Percentiles rank a stretch among this genome's conserved stretches.
Evolutionary conservation across 2,797 vertebrate species (phyloP).

Genomic region (Pampus argenteus): DNA sequence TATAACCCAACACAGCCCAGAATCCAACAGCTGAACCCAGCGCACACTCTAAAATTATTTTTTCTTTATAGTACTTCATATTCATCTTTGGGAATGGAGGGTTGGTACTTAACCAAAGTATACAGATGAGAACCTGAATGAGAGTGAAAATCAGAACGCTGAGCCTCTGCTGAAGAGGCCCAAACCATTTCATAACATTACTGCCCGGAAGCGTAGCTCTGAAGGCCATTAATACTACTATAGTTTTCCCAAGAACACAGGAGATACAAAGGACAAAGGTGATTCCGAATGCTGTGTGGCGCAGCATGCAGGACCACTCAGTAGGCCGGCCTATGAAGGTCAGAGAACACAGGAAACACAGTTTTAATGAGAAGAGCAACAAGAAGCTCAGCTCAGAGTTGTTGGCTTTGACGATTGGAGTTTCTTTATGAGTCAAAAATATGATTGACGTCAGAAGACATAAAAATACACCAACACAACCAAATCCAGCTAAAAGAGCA

Average conservation of each 20-base stretch:
- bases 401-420: constrained; percentile 82
- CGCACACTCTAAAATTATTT: constrained; percentile 82
- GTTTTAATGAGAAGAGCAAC: constrained; percentile 83
- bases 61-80: constrained; percentile 73
- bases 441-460: constrained; percentile 61
- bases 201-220: constrained; percentile 79
- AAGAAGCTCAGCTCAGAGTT: constrained; percentile 86
- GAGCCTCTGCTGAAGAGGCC: constrained; percentile 81
- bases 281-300: constrained; percentile 85
- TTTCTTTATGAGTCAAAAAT: constrained; percentile 71
- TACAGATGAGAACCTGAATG: constrained; percentile 81
- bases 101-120: constrained; percentile 78
- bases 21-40: constrained; percentile 79
- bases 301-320: constrained; percentile 86
- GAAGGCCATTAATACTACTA: constrained; percentile 85
- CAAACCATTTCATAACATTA: constrained; percentile 83
- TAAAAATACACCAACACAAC: constrained; percentile 72
- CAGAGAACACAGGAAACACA: constrained; percentile 86
- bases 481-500: constrained; percentile 65
- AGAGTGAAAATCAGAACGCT: constrained; percentile 80
- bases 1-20: constrained; percentile 83
- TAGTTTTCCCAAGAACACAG: constrained; percentile 83
- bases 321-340: constrained; percentile 84
- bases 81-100: constrained; percentile 82
- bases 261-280: constrained; percentile 85